Evolutionary conservation across 2,888 invertebrate genomes (phyloP), one percentile per base, ranked within the genome.

Genomic region (Eutolmus rufibarbis): DNA sequence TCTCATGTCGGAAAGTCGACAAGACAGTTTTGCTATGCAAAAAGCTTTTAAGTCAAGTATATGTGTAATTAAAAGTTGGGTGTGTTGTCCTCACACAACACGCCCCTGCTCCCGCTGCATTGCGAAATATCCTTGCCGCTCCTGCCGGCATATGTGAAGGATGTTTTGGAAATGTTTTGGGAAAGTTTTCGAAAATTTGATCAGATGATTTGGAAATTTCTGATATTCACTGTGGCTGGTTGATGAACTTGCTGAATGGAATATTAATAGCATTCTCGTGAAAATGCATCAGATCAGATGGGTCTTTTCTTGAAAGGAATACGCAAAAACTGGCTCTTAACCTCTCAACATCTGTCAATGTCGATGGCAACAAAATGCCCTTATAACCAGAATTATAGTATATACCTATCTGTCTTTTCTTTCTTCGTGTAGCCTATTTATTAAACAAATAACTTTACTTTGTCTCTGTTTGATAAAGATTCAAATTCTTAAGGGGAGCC

Each of bases 11-110:
- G 82, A 82, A 82, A 82, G 82, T 82, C 82, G 82, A 85, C 74
- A 85, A 85, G 74, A 85, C 74, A 85, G 74, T 74, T 74, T 85
- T 85, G 74, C 74, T 85, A 85, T 85, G 85, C 74, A 85, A 85
- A 86, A 86, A 76, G 86, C 86, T 86, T 86, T 86, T 86, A 86
- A 74, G 86, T 86, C 86, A 86, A 86, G 86, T 86, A 86, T 76
- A 86, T 76, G 86, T 86, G 74, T 86, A 86, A 86, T 86, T 86
- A 86, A 86, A 86, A 86, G 86, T 86, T 76, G 76, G 86, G 74
- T 86, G 76, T 86, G 76, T 76, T 66, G 66, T 66, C 66, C 66
- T 66, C 66, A 28, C 8, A 23, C n/a, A 74, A 19, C 23, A 28
- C 43, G 12, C 16, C 23, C 46, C 37, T 12, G 37, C 76, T 14